Conservation (phyloP, 2,888 invertebrate genomes). For the Scelioninae gen. 1 region DNA sequence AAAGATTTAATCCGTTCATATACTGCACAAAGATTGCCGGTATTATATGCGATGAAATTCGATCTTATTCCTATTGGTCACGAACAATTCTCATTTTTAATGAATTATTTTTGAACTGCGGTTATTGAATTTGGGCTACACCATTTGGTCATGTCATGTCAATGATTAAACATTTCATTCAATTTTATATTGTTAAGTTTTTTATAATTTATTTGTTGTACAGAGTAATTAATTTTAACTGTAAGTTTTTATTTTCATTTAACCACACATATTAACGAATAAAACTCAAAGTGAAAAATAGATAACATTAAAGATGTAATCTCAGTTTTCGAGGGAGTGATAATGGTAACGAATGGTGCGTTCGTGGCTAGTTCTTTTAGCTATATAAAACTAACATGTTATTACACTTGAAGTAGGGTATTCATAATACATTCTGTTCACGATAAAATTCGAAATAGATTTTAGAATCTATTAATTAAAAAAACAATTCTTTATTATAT, state of each 20-base stretch:
- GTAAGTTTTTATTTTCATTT: background rate
- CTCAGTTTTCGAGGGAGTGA: background rate
- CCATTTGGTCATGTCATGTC: too few relatives aligned
- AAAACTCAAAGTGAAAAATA: background rate
- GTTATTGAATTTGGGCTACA: constrained; percentile 15
- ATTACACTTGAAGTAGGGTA: background rate
- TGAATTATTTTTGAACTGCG: constrained; percentile 28
- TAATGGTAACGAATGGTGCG: background rate
- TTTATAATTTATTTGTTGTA: too few relatives aligned
- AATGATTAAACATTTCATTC: background rate
- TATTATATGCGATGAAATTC: constrained; percentile 30
- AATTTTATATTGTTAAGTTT: background rate
- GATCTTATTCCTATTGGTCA: constrained; percentile 48
- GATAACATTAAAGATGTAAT: constrained; percentile 1
- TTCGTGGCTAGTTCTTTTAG: constrained; percentile 1
- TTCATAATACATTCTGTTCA: too few relatives aligned
- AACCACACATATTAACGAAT: background rate
- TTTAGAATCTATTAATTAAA: too few relatives aligned
- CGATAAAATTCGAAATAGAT: too few relatives aligned
- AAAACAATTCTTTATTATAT: too few relatives aligned
- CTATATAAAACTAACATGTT: background rate
- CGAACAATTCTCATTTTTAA: constrained; percentile 46
- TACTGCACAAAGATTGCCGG: constrained; percentile 10
- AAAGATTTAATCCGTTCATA: constrained; percentile 35
- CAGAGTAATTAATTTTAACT: too few relatives aligned